These are phyloP conservation scores for Centropristis striata DNA, from an alignment of 2,113 vertebrate species.

Conservation along the genomic window DNA sequence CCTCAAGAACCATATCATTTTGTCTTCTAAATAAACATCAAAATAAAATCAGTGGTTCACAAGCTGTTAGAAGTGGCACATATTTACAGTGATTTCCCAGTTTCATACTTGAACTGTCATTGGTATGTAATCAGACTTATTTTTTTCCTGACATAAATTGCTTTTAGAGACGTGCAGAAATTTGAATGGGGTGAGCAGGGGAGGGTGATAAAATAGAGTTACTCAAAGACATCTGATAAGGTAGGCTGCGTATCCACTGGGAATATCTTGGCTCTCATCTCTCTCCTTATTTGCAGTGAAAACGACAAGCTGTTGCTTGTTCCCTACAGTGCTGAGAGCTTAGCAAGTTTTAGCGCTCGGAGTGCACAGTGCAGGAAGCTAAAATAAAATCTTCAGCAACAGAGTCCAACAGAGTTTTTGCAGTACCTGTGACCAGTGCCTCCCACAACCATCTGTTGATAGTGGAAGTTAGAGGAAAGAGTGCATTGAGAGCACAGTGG, in stretches of 20 bases:
- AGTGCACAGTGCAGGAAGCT: constrained; percentile 30
- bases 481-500: background rate
- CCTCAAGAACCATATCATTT: background rate
- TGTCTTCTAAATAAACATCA: constrained; percentile 18
- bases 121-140: constrained; percentile 43
- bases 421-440: constrained; percentile 40
- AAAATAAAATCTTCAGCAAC: constrained; percentile 50
- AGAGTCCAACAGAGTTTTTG: constrained; percentile 3
- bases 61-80: constrained; percentile 33
- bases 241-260: constrained; percentile 19
- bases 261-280: constrained; percentile 39
- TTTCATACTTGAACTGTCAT: constrained; percentile 30
- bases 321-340: constrained; percentile 18
- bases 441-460: constrained; percentile 58
- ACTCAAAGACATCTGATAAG: constrained; percentile 55
- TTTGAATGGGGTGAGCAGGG: constrained; percentile 12
- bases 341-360: constrained; percentile 28
- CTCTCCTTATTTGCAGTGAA: constrained; percentile 41
- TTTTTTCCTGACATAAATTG: constrained; percentile 51
- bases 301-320: constrained; percentile 56
- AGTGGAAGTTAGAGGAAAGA: constrained; percentile 28
- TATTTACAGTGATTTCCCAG: constrained; percentile 49
- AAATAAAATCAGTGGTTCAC: constrained; percentile 41
- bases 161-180: constrained; percentile 34
- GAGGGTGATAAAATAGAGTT: constrained; percentile 27